Conservation (phyloP, 2,797 vertebrate species). For the Oophaga sylvatica region DNA sequence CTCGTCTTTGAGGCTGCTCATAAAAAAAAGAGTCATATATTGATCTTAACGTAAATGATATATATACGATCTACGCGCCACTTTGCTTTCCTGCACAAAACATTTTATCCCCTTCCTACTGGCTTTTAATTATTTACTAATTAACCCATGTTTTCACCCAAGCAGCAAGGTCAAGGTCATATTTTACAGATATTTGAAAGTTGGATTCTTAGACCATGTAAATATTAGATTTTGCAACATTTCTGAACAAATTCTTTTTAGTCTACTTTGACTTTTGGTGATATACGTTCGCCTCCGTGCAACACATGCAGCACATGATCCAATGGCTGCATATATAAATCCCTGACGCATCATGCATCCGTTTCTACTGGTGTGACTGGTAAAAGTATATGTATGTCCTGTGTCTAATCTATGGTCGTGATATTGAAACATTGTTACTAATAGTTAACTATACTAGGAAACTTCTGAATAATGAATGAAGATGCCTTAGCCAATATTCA, state of each 20-base stretch:
- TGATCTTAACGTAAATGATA: constrained; percentile 46
- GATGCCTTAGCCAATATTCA: background rate
- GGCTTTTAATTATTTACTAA: background rate
- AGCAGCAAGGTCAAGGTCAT: background rate
- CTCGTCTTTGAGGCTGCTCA: constrained; percentile 28
- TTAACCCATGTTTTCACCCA: background rate
- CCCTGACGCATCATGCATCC: background rate
- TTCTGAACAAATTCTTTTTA: background rate
- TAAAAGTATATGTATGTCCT: background rate
- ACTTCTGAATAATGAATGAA: background rate
- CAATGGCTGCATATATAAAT: background rate
- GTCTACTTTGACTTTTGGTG: background rate
- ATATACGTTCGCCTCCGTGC: background rate
- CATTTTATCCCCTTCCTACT: background rate
- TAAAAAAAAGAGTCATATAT: constrained; percentile 43
- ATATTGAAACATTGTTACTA: background rate
- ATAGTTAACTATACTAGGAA: background rate
- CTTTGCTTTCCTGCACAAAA: background rate
- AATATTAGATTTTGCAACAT: background rate
- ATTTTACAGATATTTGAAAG: background rate
- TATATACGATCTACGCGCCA: constrained; percentile 14
- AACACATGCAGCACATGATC: background rate
- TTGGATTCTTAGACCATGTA: background rate
- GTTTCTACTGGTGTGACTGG: background rate
- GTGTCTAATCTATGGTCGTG: background rate